phyloP scores from a whole-genome alignment of 1,140 invertebrate genomes.

The Eumaeus atala region DNA sequence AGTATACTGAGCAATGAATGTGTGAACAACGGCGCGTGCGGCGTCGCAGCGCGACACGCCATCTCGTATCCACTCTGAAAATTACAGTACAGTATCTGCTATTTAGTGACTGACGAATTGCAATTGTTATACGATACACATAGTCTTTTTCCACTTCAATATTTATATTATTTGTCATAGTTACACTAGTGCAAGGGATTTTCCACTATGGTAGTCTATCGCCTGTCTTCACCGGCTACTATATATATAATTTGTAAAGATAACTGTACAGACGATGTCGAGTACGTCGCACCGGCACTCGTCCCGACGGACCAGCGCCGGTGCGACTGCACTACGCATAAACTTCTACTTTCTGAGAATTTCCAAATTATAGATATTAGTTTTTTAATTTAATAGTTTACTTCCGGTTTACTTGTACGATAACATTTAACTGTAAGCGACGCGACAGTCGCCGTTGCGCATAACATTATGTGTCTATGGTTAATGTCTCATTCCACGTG shows the following conservation, averaged over 20 bases:
- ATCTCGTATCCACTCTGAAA: background rate
- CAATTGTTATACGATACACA: background rate
- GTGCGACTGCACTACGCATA: background rate
- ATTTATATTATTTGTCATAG: constrained; percentile 2
- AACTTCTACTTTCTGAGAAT: constrained; percentile 1
- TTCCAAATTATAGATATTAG: constrained; percentile 9
- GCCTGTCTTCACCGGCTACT: background rate
- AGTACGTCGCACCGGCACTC: background rate
- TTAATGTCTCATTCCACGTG: constrained; percentile 35
- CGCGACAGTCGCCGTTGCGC: constrained; percentile 24
- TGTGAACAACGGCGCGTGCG: constrained; percentile 28
- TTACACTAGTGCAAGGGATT: background rate
- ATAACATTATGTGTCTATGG: constrained; percentile 22
- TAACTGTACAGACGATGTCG: background rate
- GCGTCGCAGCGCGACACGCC: constrained; percentile 15
- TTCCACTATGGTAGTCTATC: background rate
- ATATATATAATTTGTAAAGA: too few species aligned
- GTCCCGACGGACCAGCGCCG: background rate
- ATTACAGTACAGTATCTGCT: background rate
- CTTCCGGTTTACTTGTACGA: constrained; percentile 9
- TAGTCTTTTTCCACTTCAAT: background rate
- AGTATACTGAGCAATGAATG: constrained; percentile 39
- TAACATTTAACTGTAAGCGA: constrained; percentile 17
- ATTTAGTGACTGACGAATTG: constrained; percentile 1
- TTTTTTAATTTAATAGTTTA: constrained; percentile 12